Base-by-base conservation (phyloP, 1,140 invertebrate species). In the Epicauta chinensis region DNA sequence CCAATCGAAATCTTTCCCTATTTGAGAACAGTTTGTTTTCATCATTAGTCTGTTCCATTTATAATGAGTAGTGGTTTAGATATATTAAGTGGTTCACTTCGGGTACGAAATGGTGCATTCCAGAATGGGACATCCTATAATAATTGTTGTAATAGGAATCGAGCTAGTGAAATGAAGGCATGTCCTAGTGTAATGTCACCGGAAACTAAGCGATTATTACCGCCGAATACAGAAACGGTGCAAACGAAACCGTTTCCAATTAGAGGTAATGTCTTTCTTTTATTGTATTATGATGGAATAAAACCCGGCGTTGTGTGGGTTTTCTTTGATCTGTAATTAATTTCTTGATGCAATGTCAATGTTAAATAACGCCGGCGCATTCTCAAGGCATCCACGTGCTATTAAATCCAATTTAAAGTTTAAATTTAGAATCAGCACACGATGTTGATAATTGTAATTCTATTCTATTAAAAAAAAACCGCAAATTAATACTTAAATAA, bases 191-290 rank as follows among this genome's bases (percentile, higher is more conserved):
- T 73, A 0, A 82, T 82, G 80, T 81, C 77, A n/a, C 69, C 79
- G 17, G 79, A 81, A 64, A 76, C 80, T 7, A 77, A 80, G 51
- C 75, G 80, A 60, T 71, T 81, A 5, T 57, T 82, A 56, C 84
- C 84, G 34, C 84, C 85, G 12, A 86, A 82, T 15, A 81, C 83
- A 23, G 86, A 89, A 64, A 89, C 87, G 11, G 85, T 89, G 40
- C 87, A 87, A 76, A 90, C 87, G 7, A 90, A 90, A 73, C 87
- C 87, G 31, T 89, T 90, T 68, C 87, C 87, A 13, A 87, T 89
- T 44, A 76, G 87, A 77, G 86, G 87, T 82, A 23, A 23, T 23
- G n/a, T n/a, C n/a, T n/a, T 23, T 23, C 7, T 2, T 7, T 23
- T 23, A 23, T 23, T 0, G 7, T 23, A n/a, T 23, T 23, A 23